Evolutionary conservation across 2,888 invertebrate genomes (phyloP).

Genomic region (Xylophagus ater): DNA sequence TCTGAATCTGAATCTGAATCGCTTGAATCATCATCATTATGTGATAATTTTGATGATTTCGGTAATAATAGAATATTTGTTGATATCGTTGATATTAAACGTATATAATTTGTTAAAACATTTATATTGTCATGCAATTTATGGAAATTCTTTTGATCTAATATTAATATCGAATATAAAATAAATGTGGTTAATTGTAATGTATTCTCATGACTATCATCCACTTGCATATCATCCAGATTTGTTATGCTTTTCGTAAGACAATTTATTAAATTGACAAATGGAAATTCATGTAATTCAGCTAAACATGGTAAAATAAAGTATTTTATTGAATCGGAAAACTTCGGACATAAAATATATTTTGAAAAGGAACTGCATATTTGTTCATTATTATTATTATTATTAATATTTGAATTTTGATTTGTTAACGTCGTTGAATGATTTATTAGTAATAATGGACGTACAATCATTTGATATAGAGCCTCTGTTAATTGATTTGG

Average conservation of each 20-base stretch:
- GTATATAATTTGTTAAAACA: conserved; percentile 26
- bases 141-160: conserved; percentile 34
- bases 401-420: conserved; percentile 18
- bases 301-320: conserved; percentile 60
- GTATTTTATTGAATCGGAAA: conserved; percentile 56
- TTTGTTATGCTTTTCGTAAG: conserved; percentile 39
- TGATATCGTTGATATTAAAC: conserved; percentile 33
- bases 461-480: conserved; percentile 61
- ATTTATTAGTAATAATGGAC: conserved; percentile 54
- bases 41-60: conserved; percentile 25
- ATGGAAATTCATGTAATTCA: conserved; percentile 42
- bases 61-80: conserved; percentile 33
- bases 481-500: conserved; percentile 64
- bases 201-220: conserved; percentile 8
- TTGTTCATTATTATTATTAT: conserved; percentile 15
- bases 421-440: conserved; percentile 15
- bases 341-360: conserved; percentile 54
- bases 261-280: conserved; percentile 41
- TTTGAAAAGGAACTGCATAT: conserved; percentile 43
- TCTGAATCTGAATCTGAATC: conserved; percentile 30
- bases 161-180: conserved; percentile 32
- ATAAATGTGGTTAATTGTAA: conserved; percentile 27
- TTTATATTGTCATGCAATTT: conserved; percentile 4
- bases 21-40: conserved; percentile 25
- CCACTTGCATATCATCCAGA: conserved; percentile 21